Evolutionary conservation across 2,797 vertebrate species (phyloP), one percentile per base, ranked within the genome.

Genomic region (Benthosema pterotum): DNA sequence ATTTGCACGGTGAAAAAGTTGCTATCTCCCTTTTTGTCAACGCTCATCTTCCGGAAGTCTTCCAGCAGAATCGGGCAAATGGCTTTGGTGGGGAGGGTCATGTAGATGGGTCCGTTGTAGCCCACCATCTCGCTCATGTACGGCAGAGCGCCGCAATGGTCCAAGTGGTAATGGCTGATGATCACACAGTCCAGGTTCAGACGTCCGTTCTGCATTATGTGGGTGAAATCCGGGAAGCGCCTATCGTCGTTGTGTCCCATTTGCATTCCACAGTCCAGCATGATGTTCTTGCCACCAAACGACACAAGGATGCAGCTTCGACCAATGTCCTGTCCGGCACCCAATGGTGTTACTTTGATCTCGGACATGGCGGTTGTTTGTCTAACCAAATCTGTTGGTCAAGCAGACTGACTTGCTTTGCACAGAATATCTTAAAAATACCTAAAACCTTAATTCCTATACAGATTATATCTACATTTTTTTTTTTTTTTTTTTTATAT

Each of bases 101-200:
- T 99, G 90, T 99, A 99, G 79, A 99, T 99, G 67, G 97, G 98
- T 0, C 98, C 97, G 0, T 99, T 97, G 0, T 96, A 99, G 22
- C 98, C 98, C 15, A 99, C 97, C 98, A 99, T 99, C 89, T 99
- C 98, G 13, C 97, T 99, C 95, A 99, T 98, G 77, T 95, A 99
- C 0, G 98, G 97, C 51, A 99, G 81, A 1, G 96, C 98, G 3
- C 98, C 97, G 0, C 97, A 99, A 63, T 99, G 98, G 82, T 99
- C 98, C 90, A 99, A 68, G 60, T 99, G 98, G 74, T 99, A 99
- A 78, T 99, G 98, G 79, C 98, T 99, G 90, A 99, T 98, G 74
- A 99, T 99, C 43, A 99, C 96, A 0, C 98, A 99, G 86, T 99
- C 97, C 74, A 99, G 79, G 47, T 96, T 99, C 67, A 99, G 92